Base-by-base conservation (phyloP, 2,113 vertebrate genomes). In the Osmerus eperlanus region DNA sequence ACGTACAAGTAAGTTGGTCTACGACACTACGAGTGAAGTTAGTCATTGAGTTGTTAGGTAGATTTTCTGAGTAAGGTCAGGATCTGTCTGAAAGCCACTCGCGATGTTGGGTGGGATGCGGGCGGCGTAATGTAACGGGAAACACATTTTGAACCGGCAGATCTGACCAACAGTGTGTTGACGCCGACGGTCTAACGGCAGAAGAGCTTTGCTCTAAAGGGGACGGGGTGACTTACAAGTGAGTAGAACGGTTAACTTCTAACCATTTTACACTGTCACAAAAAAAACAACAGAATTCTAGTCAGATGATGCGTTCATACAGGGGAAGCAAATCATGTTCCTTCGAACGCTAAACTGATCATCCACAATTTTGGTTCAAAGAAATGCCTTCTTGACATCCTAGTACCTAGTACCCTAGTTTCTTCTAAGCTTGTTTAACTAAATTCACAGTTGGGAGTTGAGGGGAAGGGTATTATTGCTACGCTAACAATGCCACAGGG, bases 1-100 rank as follows among this genome's bases (percentile, higher is more conserved):
- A 96, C 95, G 3, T 96, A 96, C 92, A 96, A 96, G 95, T 97
- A 93, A 93, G 94, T 81, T 47, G 41, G 41, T 47, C 5, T 12
- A 12, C 41, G 7, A 2, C 7, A 12, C 41, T 47, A 47, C 41
- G 41, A 47, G 41, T 9, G 9, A 47, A 47, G 8, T 47, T 47
- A 47, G 41, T 47, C 8, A 47, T 47, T 47, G 8, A 47, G 8
- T 11, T 47, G 41, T 47, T 47, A 2, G 41, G 41, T 47, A 56
- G 14, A 16, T 64, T 36, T 71, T 75, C 2, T 76, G 73, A 82
- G 58, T 81, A 78, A 77, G 79, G 67, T 79, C 65, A 67, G 71
- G 66, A 0, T 67, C 63, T 75, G 78, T 29, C 29, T 61, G 80
- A 73, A 21, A 71, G 73, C 75, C 68, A 47, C 70, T 54, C 62